phyloP scores from a whole-genome alignment of 1,140 invertebrate species.

The Colletes latitarsis region DNA sequence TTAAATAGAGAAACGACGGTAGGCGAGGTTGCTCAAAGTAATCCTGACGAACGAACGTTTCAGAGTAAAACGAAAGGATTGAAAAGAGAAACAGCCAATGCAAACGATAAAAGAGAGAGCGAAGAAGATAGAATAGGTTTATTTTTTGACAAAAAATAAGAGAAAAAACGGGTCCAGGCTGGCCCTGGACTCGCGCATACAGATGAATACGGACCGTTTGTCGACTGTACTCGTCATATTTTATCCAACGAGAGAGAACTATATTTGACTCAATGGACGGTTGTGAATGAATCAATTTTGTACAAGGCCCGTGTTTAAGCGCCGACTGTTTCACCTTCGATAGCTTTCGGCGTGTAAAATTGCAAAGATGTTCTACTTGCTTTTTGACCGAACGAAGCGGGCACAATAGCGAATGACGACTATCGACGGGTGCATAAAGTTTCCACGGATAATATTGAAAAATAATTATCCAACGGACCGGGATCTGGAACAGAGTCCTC shows the following conservation, averaged over 20 bases:
- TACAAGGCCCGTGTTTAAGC: neutral
- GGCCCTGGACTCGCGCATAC: slow-evolving; percentile 27
- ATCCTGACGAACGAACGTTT: neutral
- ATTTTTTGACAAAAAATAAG: slow-evolving; percentile 25
- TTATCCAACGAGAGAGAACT: neutral
- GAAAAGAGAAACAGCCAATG: neutral
- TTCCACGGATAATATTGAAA: neutral
- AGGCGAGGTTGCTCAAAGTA: slow-evolving; percentile 35
- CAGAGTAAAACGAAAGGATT: neutral
- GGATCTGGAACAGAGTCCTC: neutral
- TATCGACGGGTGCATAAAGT: neutral
- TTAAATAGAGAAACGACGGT: neutral
- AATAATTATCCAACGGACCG: neutral
- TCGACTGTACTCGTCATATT: neutral
- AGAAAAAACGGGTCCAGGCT: slow-evolving; percentile 28
- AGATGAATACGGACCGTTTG: slow-evolving; percentile 10
- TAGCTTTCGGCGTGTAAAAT: neutral
- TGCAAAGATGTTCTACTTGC: neutral
- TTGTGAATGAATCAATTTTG: slow-evolving; percentile 28
- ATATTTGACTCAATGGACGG: neutral
- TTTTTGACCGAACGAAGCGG: neutral
- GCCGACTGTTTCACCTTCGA: neutral
- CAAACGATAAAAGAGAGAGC: neutral
- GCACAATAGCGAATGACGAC: neutral
- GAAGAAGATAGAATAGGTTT: slow-evolving; percentile 37